Evolutionary conservation across 1,140 invertebrate genomes (phyloP).

Genomic region (Caenorhabditis tropicalis): DNA sequence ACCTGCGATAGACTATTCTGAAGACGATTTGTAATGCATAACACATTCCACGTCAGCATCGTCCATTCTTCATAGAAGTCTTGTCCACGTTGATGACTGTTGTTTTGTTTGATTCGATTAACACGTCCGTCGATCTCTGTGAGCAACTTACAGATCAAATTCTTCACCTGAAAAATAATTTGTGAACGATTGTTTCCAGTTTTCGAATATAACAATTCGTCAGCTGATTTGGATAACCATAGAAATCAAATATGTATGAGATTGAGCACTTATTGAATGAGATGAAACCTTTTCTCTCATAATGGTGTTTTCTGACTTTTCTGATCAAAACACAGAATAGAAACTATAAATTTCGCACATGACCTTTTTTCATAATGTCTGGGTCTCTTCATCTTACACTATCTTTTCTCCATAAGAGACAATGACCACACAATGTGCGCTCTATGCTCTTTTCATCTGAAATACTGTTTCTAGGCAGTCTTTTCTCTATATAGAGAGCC

Average conservation of each 20-base stretch:
- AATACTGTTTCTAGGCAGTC: neutral
- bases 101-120: constrained; percentile 57
- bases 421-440: neutral
- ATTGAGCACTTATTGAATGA: too few species aligned
- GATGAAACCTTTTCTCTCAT: too few species aligned
- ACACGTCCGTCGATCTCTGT: constrained; percentile 68
- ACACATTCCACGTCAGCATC: constrained; percentile 71
- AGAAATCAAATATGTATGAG: too few species aligned
- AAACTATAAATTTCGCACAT: neutral
- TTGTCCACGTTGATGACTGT: constrained; percentile 46
- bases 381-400: neutral
- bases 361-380: neutral
- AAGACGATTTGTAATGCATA: constrained; percentile 68
- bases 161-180: constrained; percentile 61
- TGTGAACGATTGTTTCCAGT: neutral
- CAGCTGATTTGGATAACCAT: too few species aligned
- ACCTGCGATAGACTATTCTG: constrained; percentile 55
- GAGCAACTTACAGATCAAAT: constrained; percentile 69
- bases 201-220: neutral
- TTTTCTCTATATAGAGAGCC: neutral
- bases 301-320: too few species aligned
- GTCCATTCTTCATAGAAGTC: constrained; percentile 72
- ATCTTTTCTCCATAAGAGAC: neutral
- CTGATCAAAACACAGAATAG: too few species aligned
- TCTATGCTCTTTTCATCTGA: constrained; percentile 39